A percentile compares a stretch with the other conserved stretches of the same genome.
These are phyloP conservation scores for Dryobotodes eremita DNA, from an alignment of 2,888 invertebrate species.

Conservation along the genomic window DNA sequence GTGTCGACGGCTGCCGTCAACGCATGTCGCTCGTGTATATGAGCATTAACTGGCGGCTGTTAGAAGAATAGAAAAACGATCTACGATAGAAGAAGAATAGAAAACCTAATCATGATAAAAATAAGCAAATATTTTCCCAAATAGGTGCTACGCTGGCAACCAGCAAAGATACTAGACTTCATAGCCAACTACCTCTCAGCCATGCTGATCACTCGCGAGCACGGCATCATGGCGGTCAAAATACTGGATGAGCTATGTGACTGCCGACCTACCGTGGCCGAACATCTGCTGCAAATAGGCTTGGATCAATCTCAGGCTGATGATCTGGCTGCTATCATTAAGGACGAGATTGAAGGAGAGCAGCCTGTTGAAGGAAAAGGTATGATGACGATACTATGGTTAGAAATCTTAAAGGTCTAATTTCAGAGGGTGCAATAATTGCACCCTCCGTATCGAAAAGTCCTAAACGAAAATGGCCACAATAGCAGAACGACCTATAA, in stretches of 20 bases:
- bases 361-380: slow-evolving; percentile 80
- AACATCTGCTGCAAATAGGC: slow-evolving; percentile 81
- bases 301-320: slow-evolving; percentile 70
- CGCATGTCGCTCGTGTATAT: no score
- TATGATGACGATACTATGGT: slow-evolving; percentile 48
- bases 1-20: no score
- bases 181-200: slow-evolving; percentile 94
- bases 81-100: no score
- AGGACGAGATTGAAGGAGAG: slow-evolving; percentile 79
- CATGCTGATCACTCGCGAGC: slow-evolving; percentile 92
- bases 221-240: slow-evolving; percentile 84
- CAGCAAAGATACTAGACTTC: slow-evolving; percentile 92
- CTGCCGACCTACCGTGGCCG: slow-evolving; percentile 82
- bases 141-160: slow-evolving; percentile 93
- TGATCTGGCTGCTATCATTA: slow-evolving; percentile 78
- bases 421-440: no score
- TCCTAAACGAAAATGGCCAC: no score
- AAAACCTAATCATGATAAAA: no score
- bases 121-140: neutral
- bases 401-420: no score
- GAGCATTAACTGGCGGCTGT: no score
- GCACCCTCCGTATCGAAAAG: no score
- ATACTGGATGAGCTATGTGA: slow-evolving; percentile 87
- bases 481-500: no score
- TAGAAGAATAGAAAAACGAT: no score